A percentile compares a stretch with the other conserved stretches of the same genome.
Conservation (phyloP, 2,888 invertebrate species). For the Bursaphelenchus okinawaensis region DNA sequence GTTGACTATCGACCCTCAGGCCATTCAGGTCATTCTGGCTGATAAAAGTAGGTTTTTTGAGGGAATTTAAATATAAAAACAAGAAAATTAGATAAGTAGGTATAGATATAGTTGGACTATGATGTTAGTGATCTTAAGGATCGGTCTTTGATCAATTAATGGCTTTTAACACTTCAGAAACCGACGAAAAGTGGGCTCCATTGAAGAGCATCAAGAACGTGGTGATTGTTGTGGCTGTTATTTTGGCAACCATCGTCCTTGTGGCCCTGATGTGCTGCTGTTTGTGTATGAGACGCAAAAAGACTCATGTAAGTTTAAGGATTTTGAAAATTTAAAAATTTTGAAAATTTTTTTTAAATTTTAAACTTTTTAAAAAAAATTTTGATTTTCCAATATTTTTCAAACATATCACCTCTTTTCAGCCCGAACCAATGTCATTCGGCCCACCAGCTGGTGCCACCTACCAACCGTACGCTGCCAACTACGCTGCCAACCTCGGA, state of each 20-base stretch:
- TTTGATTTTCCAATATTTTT: too few species aligned
- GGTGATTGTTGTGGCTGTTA: slow-evolving; percentile 16
- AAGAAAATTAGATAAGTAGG: too few species aligned
- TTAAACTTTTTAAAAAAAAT: too few species aligned
- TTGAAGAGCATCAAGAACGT: slow-evolving; percentile 18
- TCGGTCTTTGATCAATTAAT: too few species aligned
- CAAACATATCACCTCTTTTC: slow-evolving; percentile 1
- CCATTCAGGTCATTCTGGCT: slow-evolving; percentile 13
- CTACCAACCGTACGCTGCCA: slow-evolving; percentile 6
- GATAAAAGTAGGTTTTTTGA: slow-evolving; percentile 3
- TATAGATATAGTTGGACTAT: too few species aligned
- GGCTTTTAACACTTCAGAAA: slow-evolving; percentile 8
- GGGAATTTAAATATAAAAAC: background rate
- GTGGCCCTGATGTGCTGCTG: slow-evolving; percentile 26
- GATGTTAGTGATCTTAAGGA: too few species aligned
- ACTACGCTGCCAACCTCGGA: background rate
- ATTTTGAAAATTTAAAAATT: too few species aligned
- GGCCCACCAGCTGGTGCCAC: slow-evolving; percentile 2
- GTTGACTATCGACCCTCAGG: slow-evolving; percentile 14
- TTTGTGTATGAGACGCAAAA: slow-evolving; percentile 25
- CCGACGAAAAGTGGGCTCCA: slow-evolving; percentile 24
- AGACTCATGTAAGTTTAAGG: slow-evolving; percentile 28
- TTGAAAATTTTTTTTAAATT: too few species aligned
- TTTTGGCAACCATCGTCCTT: slow-evolving; percentile 18
- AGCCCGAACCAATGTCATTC: slow-evolving; percentile 14